A percentile compares a stretch with the other conserved stretches of the same genome.
phyloP scores from a whole-genome alignment of 2,888 invertebrate species.

The Hyalella azteca region DNA sequence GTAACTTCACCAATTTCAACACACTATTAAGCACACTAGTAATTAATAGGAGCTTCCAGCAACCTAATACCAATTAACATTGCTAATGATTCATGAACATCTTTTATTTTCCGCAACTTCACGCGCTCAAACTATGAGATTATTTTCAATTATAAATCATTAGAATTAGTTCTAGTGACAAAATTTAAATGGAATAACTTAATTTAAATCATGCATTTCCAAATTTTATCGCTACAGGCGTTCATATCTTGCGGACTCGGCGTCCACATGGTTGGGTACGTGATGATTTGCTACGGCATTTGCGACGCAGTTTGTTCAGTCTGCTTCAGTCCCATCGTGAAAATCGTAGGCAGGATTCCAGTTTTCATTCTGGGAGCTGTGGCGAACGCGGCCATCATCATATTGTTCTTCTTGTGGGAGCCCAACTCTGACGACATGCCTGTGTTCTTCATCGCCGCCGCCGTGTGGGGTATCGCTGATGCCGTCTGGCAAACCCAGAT shows the following conservation, averaged over 20 bases:
- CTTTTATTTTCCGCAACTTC: no score
- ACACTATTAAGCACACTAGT: no score
- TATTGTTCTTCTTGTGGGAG: conserved; percentile 82
- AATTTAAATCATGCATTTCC: no score
- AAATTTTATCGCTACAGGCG: conserved; percentile 72
- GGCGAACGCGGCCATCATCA: conserved; percentile 79
- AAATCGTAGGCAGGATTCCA: conserved; percentile 85
- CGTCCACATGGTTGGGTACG: conserved; percentile 91
- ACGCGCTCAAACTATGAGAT: no score
- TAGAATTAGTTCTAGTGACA: no score
- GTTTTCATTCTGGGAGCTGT: conserved; percentile 76
- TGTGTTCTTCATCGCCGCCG: conserved; percentile 87
- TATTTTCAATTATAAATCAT: no score
- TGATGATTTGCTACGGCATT: conserved; percentile 96
- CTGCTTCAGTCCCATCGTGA: conserved; percentile 89
- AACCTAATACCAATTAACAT: no score
- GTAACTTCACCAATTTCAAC: no score
- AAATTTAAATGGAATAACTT: no score
- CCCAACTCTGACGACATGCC: conserved; percentile 80
- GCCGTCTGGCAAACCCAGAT: conserved; percentile 97
- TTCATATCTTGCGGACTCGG: conserved; percentile 89
- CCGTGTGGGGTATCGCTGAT: conserved; percentile 92
- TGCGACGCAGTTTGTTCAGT: conserved; percentile 91
- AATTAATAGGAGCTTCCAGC: no score
- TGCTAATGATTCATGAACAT: no score